These are phyloP conservation scores for Drosophila ustulata DNA, from an alignment of 2,888 invertebrate genomes.

Conservation along the genomic window DNA sequence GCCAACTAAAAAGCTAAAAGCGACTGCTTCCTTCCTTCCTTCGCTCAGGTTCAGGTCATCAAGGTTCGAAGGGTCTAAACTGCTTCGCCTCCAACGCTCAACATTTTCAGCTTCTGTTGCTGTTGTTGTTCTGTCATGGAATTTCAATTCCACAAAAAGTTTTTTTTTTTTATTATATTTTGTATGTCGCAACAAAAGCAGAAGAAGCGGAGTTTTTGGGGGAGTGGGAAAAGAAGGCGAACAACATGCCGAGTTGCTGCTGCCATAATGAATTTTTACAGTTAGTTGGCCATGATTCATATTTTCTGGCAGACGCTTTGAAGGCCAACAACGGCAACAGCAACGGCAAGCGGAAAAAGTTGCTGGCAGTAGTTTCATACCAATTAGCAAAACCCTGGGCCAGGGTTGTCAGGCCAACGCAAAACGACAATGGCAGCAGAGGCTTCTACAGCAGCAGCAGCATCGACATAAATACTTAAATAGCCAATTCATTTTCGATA, in stretches of 20 bases:
- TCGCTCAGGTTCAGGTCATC: constrained; percentile 29
- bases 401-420: constrained; percentile 41
- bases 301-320: constrained; percentile 47
- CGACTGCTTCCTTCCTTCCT: constrained; percentile 37
- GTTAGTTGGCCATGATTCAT: constrained; percentile 74
- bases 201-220: constrained; percentile 3
- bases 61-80: constrained; percentile 16
- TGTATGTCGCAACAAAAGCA: constrained; percentile 24
- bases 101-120: constrained; percentile 21
- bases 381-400: constrained; percentile 60
- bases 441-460: not conserved
- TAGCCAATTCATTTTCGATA: constrained; percentile 67
- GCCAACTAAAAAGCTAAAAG: constrained; percentile 65
- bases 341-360: constrained; percentile 40
- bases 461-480: constrained; percentile 39
- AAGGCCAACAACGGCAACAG: constrained; percentile 42
- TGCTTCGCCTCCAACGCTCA: constrained; percentile 14
- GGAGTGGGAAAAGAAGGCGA: not conserved
- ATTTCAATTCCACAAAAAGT: constrained; percentile 65
- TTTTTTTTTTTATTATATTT: not conserved
- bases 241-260: constrained; percentile 6
- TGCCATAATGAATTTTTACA: constrained; percentile 69
- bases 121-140: constrained; percentile 35
- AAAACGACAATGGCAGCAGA: not conserved
- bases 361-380: constrained; percentile 54